Conservation (phyloP, 2,113 vertebrate species). For the Raja brachyura region DNA sequence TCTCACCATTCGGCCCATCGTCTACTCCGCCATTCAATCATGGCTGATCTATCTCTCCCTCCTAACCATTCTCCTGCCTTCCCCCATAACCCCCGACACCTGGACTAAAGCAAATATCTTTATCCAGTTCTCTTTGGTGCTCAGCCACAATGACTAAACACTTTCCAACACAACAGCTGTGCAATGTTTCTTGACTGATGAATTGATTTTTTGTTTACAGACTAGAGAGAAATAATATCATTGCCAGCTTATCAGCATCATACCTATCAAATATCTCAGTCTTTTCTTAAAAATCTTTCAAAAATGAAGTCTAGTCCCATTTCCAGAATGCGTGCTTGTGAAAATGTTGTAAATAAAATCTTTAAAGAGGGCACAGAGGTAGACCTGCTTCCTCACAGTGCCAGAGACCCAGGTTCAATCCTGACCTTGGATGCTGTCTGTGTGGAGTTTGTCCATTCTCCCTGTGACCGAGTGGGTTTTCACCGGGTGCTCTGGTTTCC, state of each 20-base stretch:
- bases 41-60: background rate
- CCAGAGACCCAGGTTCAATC: no score
- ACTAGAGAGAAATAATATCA: background rate
- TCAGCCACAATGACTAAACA: background rate
- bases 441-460: no score
- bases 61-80: background rate
- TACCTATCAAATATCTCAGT: background rate
- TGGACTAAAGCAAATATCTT: no score
- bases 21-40: no score
- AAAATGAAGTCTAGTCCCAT: background rate
- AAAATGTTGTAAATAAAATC: background rate
- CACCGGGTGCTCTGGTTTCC: no score
- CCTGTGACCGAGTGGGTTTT: no score
- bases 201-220: background rate
- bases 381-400: no score
- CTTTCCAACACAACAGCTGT: background rate
- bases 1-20: no score
- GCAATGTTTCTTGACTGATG: background rate
- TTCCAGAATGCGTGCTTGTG: background rate
- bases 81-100: no score
- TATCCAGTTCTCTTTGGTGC: background rate
- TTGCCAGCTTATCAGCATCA: background rate
- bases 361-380: background rate
- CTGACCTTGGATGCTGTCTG: no score
- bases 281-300: no score